Percentiles rank a stretch among this genome's conserved stretches.
phyloP scores from a whole-genome alignment of 2,888 invertebrate species.

The Ormyrus nitidulus region DNA sequence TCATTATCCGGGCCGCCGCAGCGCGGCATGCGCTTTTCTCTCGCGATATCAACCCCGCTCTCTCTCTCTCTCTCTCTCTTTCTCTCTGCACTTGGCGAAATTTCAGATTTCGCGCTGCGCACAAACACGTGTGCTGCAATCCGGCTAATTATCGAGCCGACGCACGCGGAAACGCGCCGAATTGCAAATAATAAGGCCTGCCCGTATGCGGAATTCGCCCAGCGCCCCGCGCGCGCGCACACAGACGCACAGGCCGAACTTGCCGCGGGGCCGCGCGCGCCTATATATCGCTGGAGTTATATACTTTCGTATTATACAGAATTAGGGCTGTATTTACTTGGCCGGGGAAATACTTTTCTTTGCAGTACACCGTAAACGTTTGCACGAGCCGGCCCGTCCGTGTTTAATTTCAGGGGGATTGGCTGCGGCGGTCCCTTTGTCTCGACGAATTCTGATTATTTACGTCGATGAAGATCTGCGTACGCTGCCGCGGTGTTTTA shows the following conservation, averaged over 20 bases:
- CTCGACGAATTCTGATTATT: too few relatives aligned
- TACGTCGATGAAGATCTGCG: too few relatives aligned
- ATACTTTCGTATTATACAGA: too few relatives aligned
- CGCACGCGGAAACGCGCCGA: conserved; percentile 21
- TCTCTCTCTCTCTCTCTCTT: neutral
- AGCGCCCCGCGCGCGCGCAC: neutral
- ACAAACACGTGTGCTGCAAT: conserved; percentile 8
- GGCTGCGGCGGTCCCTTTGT: too few relatives aligned
- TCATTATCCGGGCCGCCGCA: conserved; percentile 29
- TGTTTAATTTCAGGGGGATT: too few relatives aligned
- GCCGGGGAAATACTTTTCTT: too few relatives aligned
- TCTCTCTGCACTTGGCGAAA: neutral
- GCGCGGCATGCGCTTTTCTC: neutral
- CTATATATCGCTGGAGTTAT: neutral
- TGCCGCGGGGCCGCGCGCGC: neutral
- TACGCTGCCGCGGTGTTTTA: too few relatives aligned
- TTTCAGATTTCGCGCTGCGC: neutral
- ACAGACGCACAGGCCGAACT: neutral
- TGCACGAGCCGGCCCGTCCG: too few relatives aligned
- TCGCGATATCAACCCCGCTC: neutral
- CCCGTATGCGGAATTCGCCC: neutral
- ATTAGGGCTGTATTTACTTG: too few relatives aligned
- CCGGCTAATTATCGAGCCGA: conserved; percentile 36
- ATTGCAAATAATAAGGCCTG: conserved; percentile 46
- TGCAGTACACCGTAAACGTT: too few relatives aligned